Evolutionary conservation across 2,888 invertebrate species (phyloP), one percentile per base, ranked within the genome.

Genomic region (Epirrhoe alternata): DNA sequence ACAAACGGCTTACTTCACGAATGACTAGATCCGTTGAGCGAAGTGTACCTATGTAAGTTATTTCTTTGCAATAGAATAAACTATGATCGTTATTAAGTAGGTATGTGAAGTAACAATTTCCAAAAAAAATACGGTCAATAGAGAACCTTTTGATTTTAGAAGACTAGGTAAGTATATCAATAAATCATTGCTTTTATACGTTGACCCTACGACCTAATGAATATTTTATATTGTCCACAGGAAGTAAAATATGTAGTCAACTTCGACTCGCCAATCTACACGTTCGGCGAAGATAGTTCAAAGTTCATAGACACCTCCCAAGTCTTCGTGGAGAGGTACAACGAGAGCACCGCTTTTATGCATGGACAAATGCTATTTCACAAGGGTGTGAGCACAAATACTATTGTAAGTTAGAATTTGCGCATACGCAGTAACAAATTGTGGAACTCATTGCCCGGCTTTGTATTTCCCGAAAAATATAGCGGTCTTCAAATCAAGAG

Each of bases 251-350:
- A 78, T 59, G 71, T 81, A 0, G 31, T 88, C 0, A 85, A 84
- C 68, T 82, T 86, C 66, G 82, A 86, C 47, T 86, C 88, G 0
- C 78, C 82, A 1, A 76, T 87, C 47, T 84, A 82, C 61, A 76
- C 80, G 1, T 84, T 82, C 30, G 86, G 86, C 6, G 80, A 78
- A 0, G 60, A 61, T 0, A 88, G 87, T 66, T 45, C 69, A n/a
- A 17, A 60, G 0, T 83, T 74, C 38, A 67, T 83, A 2, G 83
- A 88, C 59, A 75, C 80, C 0, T 78, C 83, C 0, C 64, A 57
- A 0, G 64, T 88, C 0, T 66, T 73, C 1, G 78, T 86, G 5
- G 73, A 72, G 0, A 68, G 84, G 17, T 71, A 73, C 42, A 87
- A 89, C 14, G 89, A 88, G 12, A 83, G 80, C 0, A 64, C 72